These are phyloP conservation scores for Tenebrosternarchus preto DNA, from an alignment of 2,113 vertebrate species.

Conservation along the genomic window DNA sequence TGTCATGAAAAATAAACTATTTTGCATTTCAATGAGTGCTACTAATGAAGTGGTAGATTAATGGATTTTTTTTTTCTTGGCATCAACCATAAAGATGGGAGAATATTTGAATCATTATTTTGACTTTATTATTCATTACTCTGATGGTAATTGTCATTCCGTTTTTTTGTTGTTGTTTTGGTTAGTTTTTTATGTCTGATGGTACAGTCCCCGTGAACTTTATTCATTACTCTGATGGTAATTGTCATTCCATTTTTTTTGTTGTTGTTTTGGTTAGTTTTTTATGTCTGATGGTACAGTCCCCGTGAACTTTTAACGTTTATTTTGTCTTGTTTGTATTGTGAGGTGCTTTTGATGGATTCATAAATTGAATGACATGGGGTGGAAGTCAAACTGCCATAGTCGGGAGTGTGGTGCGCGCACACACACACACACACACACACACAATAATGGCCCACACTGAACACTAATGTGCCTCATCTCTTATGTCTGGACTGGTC, in stretches of 20 bases:
- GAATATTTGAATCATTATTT: conserved; percentile 58
- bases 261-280: conserved; percentile 23
- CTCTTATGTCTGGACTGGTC: not conserved
- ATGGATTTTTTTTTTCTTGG: conserved; percentile 51
- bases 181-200: conserved; percentile 46
- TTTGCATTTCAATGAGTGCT: conserved; percentile 62
- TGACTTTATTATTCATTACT: conserved; percentile 57
- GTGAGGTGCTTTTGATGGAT: conserved; percentile 51
- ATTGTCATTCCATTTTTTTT: conserved; percentile 48
- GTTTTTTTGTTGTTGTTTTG: not conserved
- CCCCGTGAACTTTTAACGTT: conserved; percentile 46
- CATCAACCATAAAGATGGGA: conserved; percentile 53
- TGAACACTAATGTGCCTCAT: conserved; percentile 16
- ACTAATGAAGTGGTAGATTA: conserved; percentile 57
- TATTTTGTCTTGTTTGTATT: conserved; percentile 53
- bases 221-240: conserved; percentile 56
- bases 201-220: conserved; percentile 44
- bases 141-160: conserved; percentile 56
- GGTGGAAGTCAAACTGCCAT: conserved; percentile 40
- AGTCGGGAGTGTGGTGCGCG: too few species aligned
- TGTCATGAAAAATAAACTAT: conserved; percentile 42
- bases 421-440: not conserved
- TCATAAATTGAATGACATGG: conserved; percentile 40
- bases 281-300: conserved; percentile 46
- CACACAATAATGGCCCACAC: conserved; percentile 18